Evolutionary conservation across 2,113 vertebrate genomes (phyloP).

Genomic region (Jacana jacana): DNA sequence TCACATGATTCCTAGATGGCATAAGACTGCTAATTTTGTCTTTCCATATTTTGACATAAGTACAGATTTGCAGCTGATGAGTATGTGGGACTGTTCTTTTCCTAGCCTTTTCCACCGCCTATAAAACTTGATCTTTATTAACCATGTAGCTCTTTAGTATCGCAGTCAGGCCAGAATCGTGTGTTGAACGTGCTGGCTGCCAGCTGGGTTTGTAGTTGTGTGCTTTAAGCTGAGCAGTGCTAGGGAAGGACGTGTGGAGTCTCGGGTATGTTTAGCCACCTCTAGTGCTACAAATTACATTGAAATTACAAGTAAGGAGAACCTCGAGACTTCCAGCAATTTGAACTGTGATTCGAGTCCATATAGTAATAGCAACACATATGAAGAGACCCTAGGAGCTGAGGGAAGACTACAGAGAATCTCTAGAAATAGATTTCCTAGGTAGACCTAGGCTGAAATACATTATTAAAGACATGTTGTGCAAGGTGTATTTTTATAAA

Average conservation of each 20-base stretch:
- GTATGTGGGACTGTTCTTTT: background rate
- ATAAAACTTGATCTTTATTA: background rate
- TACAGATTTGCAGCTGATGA: conserved; percentile 8
- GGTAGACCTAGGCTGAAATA: background rate
- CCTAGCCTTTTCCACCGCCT: background rate
- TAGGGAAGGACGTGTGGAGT: background rate
- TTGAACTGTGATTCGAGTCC: background rate
- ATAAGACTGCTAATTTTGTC: background rate
- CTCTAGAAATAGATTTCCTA: background rate
- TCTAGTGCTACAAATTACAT: background rate
- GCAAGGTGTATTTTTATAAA: background rate
- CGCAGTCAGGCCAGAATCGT: accelerated
- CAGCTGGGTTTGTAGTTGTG: background rate
- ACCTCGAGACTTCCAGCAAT: background rate
- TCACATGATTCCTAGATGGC: background rate
- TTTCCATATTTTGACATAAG: background rate
- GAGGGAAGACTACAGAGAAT: background rate
- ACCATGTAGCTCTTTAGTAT: background rate
- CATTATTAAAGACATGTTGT: background rate
- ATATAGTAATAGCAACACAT: background rate
- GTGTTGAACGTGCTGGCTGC: background rate
- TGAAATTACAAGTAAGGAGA: background rate
- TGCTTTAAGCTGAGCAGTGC: background rate
- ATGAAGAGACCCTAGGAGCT: background rate
- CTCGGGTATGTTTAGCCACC: background rate